Evolutionary conservation across 2,888 invertebrate species (phyloP).

Genomic region (Mythimna loreyi): DNA sequence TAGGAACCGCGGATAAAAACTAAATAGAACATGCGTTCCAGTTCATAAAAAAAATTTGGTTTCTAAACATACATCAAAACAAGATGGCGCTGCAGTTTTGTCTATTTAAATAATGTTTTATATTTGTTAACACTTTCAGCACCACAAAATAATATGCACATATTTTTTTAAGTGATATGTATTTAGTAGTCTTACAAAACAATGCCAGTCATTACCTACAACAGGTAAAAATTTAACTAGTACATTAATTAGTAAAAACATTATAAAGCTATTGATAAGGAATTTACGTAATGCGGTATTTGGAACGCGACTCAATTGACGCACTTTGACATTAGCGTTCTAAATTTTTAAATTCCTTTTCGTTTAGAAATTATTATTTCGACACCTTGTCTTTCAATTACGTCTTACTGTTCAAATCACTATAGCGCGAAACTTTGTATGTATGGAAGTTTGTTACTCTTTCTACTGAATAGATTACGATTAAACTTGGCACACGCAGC

Average conservation of each 20-base stretch:
- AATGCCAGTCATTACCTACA: not conserved
- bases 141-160: not conserved
- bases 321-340: conserved; percentile 34
- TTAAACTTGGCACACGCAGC: too few species aligned
- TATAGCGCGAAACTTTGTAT: too few species aligned
- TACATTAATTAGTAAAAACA: not conserved
- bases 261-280: not conserved
- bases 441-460: too few species aligned
- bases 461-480: too few species aligned
- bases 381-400: conserved; percentile 16
- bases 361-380: conserved; percentile 40
- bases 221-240: not conserved
- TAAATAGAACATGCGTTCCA: conserved; percentile 53
- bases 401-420: not conserved
- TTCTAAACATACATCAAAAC: conserved; percentile 9
- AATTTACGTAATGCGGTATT: not conserved
- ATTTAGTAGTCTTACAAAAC: not conserved
- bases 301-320: conserved; percentile 28
- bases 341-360: conserved; percentile 37
- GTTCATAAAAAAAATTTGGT: not conserved
- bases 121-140: not conserved
- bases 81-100: not conserved
- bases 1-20: conserved; percentile 31
- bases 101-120: rapidly evolving
- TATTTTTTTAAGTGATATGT: not conserved